Base-by-base conservation (phyloP, 2,888 invertebrate genomes). In the Mesochorus sp. region DNA sequence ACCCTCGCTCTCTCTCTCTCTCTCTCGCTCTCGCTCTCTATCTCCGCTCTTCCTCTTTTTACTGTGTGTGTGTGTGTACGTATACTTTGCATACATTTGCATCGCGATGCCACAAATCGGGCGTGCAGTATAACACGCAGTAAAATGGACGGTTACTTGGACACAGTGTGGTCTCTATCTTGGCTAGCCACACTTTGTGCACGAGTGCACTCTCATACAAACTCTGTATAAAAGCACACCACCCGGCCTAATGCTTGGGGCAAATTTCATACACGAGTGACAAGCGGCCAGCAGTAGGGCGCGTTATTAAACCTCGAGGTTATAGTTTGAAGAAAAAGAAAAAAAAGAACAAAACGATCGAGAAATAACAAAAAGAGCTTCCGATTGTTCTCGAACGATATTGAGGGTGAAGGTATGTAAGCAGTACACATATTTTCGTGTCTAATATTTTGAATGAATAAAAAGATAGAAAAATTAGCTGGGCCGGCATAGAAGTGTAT, bases 51-150 rank as follows among this genome's bases (percentile, higher is more conserved):
- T 10, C n/a, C 28, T n/a, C 55, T 26, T 21, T 42, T 62, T 37
- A 17, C 19, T 59, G 34, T 61, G 57, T 39, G 19, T 42, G 37
- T 44, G 70, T 76, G 76, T 80, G 59, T 75, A 80, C 80, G n/a
- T 81, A 80, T 85, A 87, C 85, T 89, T 89, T 89, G 87, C 89
- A 89, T 89, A 89, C 68, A 89, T 89, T 89, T 89, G 89, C 89
- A 89, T 89, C 79, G 80, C 66, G 61, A 81, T 81, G 81, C 80
- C 84, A 85, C 86, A 86, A 86, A 87, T 87, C 83, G 84, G 80
- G 73, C 76, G 67, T n/a, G n/a, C n/a, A n/a, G n/a, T n/a, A 75
- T 68, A 79, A 79, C 76, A n/a, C n/a, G 72, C 72, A 77, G 84
- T 76, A 80, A 82, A 75, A 81, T 74, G 71, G 80, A 78, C 81